Evolutionary conservation across 2,113 vertebrate genomes (phyloP), one percentile per base, ranked within the genome.

Genomic region (Entelurus aequoreus): DNA sequence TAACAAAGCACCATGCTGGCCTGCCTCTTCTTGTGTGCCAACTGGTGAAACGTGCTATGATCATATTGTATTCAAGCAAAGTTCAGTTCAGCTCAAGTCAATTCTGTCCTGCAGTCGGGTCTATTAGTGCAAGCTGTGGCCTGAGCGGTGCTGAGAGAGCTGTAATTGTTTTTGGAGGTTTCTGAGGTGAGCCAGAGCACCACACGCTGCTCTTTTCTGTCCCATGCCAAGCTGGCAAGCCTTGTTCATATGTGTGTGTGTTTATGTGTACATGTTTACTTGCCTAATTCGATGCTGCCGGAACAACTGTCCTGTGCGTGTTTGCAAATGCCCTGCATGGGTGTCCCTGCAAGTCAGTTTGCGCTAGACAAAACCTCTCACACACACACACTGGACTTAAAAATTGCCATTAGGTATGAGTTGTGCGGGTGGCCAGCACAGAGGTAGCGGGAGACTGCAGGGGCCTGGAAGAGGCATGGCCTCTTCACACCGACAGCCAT

Each of bases 151-250:
- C 81, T 77, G 75, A 74, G 82, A 84, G 85, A 83, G 70, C 81
- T 74, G 75, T 87, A 87, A 87, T 86, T 87, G 87, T 88, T 85
- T 88, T 86, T 66, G 64, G 76, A 82, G 82, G 78, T 80, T 84
- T 85, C 83, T 81, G 82, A 88, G 85, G 87, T 84, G 82, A 87
- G 80, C 80, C 79, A 83, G 82, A 76, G 74, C 71, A 75, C 76
- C 78, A 75, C 86, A 84, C 54, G 72, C 79, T 85, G 86, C 77
- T 86, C 76, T 80, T 70, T 74, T 48, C 54, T 72, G 44, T 79
- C 79, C 75, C 80, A 85, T 85, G 84, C 85, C 85, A 87, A 84
- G 85, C 83, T 84, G 74, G 78, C 80, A 80, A 81, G 82, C 86
- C 80, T 83, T 84, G 76, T 77, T 60, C 78, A 72, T 75, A 62